phyloP scores from a whole-genome alignment of 2,797 vertebrate genomes.

The Galago senegalensis region DNA sequence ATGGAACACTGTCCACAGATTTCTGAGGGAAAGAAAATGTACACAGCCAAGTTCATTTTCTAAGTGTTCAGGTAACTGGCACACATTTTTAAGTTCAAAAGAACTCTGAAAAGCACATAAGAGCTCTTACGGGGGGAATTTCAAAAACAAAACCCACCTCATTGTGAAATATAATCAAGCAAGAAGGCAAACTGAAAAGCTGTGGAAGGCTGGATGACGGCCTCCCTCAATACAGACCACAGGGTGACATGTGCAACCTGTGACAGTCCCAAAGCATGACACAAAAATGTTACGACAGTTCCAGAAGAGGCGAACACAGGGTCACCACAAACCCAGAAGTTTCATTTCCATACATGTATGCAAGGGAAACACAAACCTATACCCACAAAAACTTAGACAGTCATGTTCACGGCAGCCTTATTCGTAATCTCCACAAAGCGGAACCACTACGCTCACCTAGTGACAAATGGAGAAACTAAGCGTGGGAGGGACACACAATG shows the following conservation, averaged over 20 bases:
- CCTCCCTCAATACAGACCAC: not conserved
- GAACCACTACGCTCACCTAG: not conserved
- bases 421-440: not conserved
- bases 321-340: not conserved
- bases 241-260: too few species aligned
- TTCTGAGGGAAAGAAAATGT: constrained; percentile 15
- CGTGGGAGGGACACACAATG: accelerated
- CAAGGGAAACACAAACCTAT: not conserved
- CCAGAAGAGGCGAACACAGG: not conserved
- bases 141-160: not conserved
- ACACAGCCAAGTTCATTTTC: not conserved
- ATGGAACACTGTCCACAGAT: not conserved
- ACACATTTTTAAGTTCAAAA: constrained; percentile 6
- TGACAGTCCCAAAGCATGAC: not conserved
- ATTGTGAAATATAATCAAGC: not conserved
- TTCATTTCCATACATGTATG: not conserved
- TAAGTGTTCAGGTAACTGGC: not conserved
- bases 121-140: not conserved
- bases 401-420: not conserved
- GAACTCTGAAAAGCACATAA: not conserved
- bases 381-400: not conserved
- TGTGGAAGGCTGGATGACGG: not conserved
- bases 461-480: not conserved
- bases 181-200: not conserved
- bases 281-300: not conserved